Evolutionary conservation across 2,797 vertebrate genomes (phyloP).

Genomic region (Alauda arvensis): DNA sequence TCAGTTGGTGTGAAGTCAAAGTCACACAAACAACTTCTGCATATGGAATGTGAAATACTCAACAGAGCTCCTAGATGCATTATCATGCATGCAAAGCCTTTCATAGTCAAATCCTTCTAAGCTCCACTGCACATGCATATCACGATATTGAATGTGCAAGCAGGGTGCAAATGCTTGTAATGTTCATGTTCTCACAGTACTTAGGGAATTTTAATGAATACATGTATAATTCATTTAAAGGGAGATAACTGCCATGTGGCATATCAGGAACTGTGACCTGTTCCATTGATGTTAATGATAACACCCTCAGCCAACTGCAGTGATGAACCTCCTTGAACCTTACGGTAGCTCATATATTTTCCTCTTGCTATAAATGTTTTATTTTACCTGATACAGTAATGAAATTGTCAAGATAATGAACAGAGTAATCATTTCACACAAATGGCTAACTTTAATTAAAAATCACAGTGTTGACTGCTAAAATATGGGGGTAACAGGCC

Average conservation of each 20-base stretch:
- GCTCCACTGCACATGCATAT: neutral
- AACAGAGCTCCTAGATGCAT: neutral
- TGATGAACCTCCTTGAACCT: conserved; percentile 57
- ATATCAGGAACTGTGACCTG: conserved; percentile 22
- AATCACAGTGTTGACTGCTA: conserved; percentile 52
- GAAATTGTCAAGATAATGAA: conserved; percentile 75
- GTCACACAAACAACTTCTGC: neutral
- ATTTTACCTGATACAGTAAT: conserved; percentile 69
- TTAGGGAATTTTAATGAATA: conserved; percentile 34
- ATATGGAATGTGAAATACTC: neutral
- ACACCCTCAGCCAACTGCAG: conserved; percentile 6
- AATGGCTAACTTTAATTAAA: conserved; percentile 71
- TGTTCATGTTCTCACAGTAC: neutral
- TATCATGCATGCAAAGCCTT: neutral
- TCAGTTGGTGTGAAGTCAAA: neutral
- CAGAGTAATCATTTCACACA: conserved; percentile 63
- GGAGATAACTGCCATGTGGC: conserved; percentile 17
- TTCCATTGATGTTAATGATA: conserved; percentile 54
- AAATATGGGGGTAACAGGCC: conserved; percentile 49
- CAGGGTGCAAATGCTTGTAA: neutral
- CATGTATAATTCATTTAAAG: conserved; percentile 41
- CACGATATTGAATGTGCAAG: neutral
- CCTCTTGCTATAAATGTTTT: conserved; percentile 60
- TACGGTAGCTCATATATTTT: conserved; percentile 54
- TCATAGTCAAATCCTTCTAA: neutral